A percentile compares a stretch with the other conserved stretches of the same genome.
Conservation (phyloP, 2,797 vertebrate genomes). For the Streptopelia turtur region DNA sequence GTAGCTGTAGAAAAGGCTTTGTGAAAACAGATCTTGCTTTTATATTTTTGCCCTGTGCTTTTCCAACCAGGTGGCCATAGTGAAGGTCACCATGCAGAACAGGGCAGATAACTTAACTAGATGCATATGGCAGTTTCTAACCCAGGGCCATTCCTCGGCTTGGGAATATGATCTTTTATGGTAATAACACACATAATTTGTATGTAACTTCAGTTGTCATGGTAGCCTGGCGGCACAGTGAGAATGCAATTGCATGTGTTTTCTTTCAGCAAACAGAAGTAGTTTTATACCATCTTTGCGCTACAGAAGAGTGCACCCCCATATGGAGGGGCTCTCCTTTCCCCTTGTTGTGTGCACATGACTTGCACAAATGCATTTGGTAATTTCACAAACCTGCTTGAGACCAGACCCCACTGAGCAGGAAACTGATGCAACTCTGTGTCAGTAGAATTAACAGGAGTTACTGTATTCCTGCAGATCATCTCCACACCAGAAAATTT, state of each 20-base stretch:
- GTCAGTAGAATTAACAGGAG: not conserved
- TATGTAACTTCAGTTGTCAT: not conserved
- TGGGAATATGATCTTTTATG: not conserved
- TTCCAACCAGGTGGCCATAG: rapidly evolving
- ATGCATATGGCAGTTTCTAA: not conserved
- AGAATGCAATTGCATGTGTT: rapidly evolving
- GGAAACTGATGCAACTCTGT: not conserved
- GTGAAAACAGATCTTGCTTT: not conserved
- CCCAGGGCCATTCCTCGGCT: not conserved
- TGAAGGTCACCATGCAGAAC: rapidly evolving
- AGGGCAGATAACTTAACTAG: not conserved
- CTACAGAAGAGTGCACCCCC: not conserved
- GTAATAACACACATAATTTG: not conserved
- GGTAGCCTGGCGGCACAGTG: not conserved
- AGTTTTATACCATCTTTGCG: not conserved
- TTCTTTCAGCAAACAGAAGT: constrained; percentile 3
- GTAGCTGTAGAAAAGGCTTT: not conserved
- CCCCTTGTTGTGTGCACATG: not conserved
- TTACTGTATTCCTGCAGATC: not conserved
- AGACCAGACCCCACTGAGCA: not conserved
- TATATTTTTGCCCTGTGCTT: not conserved
- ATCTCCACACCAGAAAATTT: not conserved
- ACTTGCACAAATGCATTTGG: not conserved
- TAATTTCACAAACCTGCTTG: rapidly evolving
- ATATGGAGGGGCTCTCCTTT: not conserved